Conservation (phyloP, 2,797 vertebrate genomes). For the Synaphobranchus kaupii region DNA sequence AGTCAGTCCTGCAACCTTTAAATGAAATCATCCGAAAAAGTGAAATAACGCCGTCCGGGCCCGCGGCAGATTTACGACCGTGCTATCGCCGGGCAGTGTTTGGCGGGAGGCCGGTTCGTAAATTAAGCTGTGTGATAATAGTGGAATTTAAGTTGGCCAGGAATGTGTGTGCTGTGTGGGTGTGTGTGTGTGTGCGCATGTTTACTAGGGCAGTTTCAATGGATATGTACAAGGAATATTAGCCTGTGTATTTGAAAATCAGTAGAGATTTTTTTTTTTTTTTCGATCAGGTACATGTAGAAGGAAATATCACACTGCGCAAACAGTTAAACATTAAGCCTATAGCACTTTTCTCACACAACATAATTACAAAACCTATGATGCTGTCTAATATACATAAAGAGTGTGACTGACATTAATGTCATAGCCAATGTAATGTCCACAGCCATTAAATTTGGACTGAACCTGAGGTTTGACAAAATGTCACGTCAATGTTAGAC, state of each 20-base stretch:
- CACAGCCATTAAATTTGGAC: background rate
- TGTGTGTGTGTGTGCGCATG: background rate
- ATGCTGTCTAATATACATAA: too few species aligned
- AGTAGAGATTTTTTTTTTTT: background rate
- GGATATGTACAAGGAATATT: background rate
- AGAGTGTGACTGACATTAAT: too few species aligned
- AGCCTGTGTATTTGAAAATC: background rate
- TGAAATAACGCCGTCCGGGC: conserved; percentile 57
- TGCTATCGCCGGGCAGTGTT: conserved; percentile 47
- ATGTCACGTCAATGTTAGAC: background rate
- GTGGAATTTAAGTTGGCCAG: conserved; percentile 50
- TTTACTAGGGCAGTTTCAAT: background rate
- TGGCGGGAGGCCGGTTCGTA: conserved; percentile 42
- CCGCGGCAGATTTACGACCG: conserved; percentile 50
- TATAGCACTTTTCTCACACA: too few species aligned
- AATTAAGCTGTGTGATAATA: conserved; percentile 48
- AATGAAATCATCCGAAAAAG: conserved; percentile 67
- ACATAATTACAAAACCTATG: too few species aligned
- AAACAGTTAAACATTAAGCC: background rate
- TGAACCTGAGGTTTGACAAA: background rate
- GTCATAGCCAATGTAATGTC: background rate
- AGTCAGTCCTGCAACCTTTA: conserved; percentile 59
- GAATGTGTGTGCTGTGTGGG: conserved; percentile 18
- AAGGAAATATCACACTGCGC: background rate
- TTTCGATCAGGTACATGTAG: background rate